These are phyloP conservation scores for Heteractis magnifica DNA, from an alignment of 92 coral and sea anemone species.

Conservation along the genomic window DNA sequence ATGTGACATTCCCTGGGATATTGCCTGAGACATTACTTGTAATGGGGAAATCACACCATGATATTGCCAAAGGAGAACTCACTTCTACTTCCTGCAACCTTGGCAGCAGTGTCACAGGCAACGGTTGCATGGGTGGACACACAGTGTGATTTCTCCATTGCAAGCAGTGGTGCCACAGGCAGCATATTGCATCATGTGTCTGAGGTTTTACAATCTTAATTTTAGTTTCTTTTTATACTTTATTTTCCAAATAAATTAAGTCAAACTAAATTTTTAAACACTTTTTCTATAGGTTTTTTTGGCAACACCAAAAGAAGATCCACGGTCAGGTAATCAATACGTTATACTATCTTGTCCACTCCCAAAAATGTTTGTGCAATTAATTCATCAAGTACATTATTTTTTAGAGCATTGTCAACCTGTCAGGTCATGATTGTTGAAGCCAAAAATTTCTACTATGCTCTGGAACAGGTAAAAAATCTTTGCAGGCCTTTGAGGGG, in stretches of 20 bases:
- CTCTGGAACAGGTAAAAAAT: constrained; percentile 37
- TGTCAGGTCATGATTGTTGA: constrained; percentile 52
- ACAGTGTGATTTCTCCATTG: too few species aligned
- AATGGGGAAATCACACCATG: too few species aligned
- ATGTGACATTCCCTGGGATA: too few species aligned
- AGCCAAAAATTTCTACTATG: constrained; percentile 51
- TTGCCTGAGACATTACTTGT: too few species aligned
- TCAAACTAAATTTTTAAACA: not conserved
- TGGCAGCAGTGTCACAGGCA: too few species aligned
- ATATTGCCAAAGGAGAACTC: too few species aligned
- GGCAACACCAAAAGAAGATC: constrained; percentile 54
- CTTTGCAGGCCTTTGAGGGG: not conserved
- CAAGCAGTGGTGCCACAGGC: too few species aligned
- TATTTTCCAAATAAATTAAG: too few species aligned
- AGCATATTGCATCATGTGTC: not conserved
- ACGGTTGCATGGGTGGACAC: too few species aligned
- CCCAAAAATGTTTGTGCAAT: not conserved
- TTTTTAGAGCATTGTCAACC: constrained; percentile 46
- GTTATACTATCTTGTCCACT: not conserved
- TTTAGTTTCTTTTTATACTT: too few species aligned
- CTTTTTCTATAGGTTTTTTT: constrained; percentile 44
- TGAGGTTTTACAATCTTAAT: not conserved
- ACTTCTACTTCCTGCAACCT: too few species aligned
- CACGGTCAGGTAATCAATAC: constrained; percentile 38
- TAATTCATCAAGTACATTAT: not conserved